Percentiles rank a stretch among this genome's conserved stretches.
Evolutionary conservation across 1,140 invertebrate genomes (phyloP).

Genomic region (Lasioglossum albipes): DNA sequence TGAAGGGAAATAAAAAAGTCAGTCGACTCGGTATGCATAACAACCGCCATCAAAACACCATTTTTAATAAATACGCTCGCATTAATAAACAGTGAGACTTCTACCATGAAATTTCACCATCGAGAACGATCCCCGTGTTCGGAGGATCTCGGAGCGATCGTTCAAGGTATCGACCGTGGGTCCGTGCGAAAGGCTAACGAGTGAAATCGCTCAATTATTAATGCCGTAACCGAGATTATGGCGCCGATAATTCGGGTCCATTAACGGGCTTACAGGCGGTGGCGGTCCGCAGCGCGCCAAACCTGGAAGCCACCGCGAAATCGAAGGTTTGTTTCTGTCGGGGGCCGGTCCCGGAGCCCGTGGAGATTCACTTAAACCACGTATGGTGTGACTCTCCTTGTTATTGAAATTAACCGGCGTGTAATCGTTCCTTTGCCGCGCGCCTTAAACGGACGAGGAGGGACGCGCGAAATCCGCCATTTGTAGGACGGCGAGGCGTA

Average conservation of each 20-base stretch:
- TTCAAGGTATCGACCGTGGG: background rate
- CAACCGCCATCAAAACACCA: too few relatives aligned
- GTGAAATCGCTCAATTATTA: slow-evolving; percentile 56
- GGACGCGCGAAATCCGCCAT: slow-evolving; percentile 67
- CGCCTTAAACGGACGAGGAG: slow-evolving; percentile 68
- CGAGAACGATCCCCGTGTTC: background rate
- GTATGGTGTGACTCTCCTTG: slow-evolving; percentile 48
- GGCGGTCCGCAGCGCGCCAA: background rate
- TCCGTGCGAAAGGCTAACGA: slow-evolving; percentile 17
- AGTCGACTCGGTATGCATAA: too few relatives aligned
- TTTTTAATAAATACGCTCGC: too few relatives aligned
- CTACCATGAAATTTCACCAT: too few relatives aligned
- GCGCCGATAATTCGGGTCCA: slow-evolving; percentile 34
- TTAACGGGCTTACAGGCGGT: background rate
- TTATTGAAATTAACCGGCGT: slow-evolving; percentile 74
- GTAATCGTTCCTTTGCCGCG: slow-evolving; percentile 64
- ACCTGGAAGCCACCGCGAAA: slow-evolving; percentile 8
- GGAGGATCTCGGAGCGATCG: background rate
- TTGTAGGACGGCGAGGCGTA: slow-evolving; percentile 56
- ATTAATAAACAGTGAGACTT: too few relatives aligned
- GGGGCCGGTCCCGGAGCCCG: too few relatives aligned
- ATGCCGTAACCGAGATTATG: slow-evolving; percentile 4
- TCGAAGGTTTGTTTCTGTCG: slow-evolving; percentile 31
- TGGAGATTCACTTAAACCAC: slow-evolving; percentile 32
- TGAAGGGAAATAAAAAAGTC: too few relatives aligned